Percentiles rank a stretch among this genome's conserved stretches.
These are phyloP conservation scores for Tetramorium bicarinatum DNA, from an alignment of 2,888 invertebrate species.

Conservation along the genomic window DNA sequence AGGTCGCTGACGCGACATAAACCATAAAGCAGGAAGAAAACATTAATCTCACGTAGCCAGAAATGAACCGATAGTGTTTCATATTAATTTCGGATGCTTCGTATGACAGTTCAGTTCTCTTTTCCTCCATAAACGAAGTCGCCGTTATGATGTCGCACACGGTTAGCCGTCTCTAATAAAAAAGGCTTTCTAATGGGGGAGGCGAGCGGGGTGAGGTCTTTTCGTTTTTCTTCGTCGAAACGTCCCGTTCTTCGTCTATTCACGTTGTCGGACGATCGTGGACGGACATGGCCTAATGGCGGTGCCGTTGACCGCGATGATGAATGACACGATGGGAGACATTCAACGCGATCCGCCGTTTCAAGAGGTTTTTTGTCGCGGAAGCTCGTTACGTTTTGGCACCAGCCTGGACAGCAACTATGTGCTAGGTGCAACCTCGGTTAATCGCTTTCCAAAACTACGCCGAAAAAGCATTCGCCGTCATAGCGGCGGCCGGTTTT, in stretches of 20 bases:
- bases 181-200: neutral
- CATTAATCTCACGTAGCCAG: neutral
- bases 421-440: slow-evolving; percentile 71
- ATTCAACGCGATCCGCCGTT: slow-evolving; percentile 69
- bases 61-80: neutral
- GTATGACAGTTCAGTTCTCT: neutral
- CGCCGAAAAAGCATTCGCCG: slow-evolving; percentile 65
- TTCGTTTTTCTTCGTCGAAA: slow-evolving; percentile 27
- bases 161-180: slow-evolving; percentile 27
- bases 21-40: neutral
- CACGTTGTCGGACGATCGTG: slow-evolving; percentile 65
- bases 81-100: neutral
- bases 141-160: neutral
- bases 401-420: slow-evolving; percentile 79
- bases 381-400: slow-evolving; percentile 79
- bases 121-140: neutral
- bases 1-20: slow-evolving; percentile 7
- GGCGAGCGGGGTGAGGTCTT: neutral
- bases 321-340: slow-evolving; percentile 75
- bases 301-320: slow-evolving; percentile 71
- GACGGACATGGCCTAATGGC: slow-evolving; percentile 67
- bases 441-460: slow-evolving; percentile 80
- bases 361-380: slow-evolving; percentile 73
- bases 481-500: slow-evolving; percentile 72
- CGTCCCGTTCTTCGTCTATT: slow-evolving; percentile 41